These are phyloP conservation scores for Protodeltote pygarga DNA, from an alignment of 2,888 invertebrate species.

Conservation along the genomic window DNA sequence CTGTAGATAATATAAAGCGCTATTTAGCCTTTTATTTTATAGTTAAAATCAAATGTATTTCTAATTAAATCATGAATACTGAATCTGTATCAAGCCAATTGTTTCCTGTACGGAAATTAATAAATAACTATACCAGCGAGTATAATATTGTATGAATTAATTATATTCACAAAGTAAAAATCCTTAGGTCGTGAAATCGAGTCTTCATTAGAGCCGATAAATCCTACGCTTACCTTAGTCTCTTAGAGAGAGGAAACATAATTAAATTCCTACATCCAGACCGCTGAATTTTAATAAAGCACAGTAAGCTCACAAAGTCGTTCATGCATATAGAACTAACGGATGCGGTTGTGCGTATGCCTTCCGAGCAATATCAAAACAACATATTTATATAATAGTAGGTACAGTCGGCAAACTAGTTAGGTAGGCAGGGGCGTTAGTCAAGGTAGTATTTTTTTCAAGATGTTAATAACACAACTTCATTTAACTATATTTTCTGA, in stretches of 20 bases:
- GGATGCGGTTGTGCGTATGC: neutral
- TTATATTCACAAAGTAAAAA: neutral
- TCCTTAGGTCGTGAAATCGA: neutral
- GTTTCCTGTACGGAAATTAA: no score
- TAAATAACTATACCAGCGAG: no score
- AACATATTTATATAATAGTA: no score
- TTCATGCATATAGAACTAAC: constrained; percentile 25
- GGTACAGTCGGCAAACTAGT: no score
- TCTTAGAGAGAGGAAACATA: neutral
- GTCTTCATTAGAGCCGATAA: constrained; percentile 4
- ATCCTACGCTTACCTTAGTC: constrained; percentile 1
- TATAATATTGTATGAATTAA: no score
- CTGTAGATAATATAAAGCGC: no score
- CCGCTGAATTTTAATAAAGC: constrained; percentile 10
- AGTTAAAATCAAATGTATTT: no score
- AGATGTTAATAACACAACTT: neutral
- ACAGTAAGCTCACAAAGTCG: constrained; percentile 1
- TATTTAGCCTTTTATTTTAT: no score
- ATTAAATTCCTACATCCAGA: constrained; percentile 1
- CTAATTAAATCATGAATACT: no score
- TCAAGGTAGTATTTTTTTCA: neutral
- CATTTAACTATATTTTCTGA: no score
- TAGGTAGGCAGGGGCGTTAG: no score
- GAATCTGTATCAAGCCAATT: no score
- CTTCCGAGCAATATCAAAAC: constrained; percentile 12